Percentiles rank a stretch among this genome's conserved stretches.
Evolutionary conservation across 2,113 vertebrate genomes (phyloP).

Genomic region (Ammospiza caudacuta): DNA sequence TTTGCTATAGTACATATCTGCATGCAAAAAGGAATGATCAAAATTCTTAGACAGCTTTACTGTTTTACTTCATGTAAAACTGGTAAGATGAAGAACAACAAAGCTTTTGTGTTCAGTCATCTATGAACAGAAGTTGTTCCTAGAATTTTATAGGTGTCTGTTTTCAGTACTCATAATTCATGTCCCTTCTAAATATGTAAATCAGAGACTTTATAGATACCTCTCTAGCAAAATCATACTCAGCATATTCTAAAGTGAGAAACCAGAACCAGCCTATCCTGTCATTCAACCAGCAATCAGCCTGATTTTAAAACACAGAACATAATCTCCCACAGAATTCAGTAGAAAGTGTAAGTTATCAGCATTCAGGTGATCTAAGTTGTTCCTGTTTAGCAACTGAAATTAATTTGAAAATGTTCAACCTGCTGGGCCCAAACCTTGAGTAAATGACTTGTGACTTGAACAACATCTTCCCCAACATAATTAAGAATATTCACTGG

Average conservation of each 20-base stretch:
- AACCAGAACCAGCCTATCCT: neutral
- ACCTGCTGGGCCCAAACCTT: slow-evolving; percentile 55
- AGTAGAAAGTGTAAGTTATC: neutral
- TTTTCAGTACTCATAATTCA: neutral
- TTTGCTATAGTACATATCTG: neutral
- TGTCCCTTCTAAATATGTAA: neutral
- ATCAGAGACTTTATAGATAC: neutral
- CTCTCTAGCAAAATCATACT: neutral
- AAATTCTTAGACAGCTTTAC: neutral
- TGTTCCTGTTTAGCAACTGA: slow-evolving; percentile 20
- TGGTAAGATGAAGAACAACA: neutral
- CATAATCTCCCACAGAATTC: neutral
- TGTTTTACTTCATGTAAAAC: neutral
- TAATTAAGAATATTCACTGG: slow-evolving; percentile 34
- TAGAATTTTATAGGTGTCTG: neutral
- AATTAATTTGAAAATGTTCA: slow-evolving; percentile 53
- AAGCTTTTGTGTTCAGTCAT: neutral
- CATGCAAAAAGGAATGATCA: neutral
- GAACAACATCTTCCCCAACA: slow-evolving; percentile 2
- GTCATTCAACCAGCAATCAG: neutral
- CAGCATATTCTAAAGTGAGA: neutral
- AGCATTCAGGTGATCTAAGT: neutral
- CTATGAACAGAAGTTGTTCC: neutral
- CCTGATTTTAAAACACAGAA: neutral
- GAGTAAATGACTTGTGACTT: slow-evolving; percentile 48